Base-by-base conservation (phyloP, 2,113 vertebrate genomes). In the Quiscalus mexicanus region DNA sequence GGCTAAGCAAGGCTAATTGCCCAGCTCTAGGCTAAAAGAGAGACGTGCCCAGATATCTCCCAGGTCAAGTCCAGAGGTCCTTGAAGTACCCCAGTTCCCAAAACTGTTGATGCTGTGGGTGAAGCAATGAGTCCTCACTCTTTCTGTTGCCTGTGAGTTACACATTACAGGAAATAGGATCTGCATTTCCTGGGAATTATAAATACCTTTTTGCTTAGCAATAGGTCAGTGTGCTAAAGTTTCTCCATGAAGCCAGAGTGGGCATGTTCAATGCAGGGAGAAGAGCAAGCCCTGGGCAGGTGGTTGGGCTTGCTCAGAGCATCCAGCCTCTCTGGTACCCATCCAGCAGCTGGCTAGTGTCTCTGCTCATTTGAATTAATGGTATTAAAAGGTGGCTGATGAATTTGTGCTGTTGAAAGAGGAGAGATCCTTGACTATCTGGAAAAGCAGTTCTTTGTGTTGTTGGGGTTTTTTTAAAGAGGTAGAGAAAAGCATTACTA, bases 31-130 rank as follows among this genome's bases (percentile, higher is more conserved):
- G 10, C 27, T 70, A 15, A 56, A 6, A 84, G 18, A 68, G 12
- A 15, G 16, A 37, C 18, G 35, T 37, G 28, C 52, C 24, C 24
- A 70, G 37, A 37, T 69, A 13, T 53, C 41, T 75, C 42, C 56
- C 52, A 63, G 42, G 7, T 78, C 16, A 85, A 49, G 17, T 17
- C 74, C 86, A 39, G 60, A 94, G 31, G 35, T 24, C 10, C 8
- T 17, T 47, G 49, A 47, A 82, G 22, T 37, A 31, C 2, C 22
- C 12, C 31, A 28, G 8, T 44, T 37, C 71, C 63, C 55, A 44
- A 1, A 3, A 2, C 15, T 49, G 20, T 41, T 50, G 50, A 50
- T 2, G 6, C 49, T 4, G 0, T 16, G 5, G 30, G 50, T 1
- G 3, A 78, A 77, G 41, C 10, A 44, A 20, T 3, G 59, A 69